phyloP scores from a whole-genome alignment of 2,797 vertebrate genomes.

The Poecilia picta region DNA sequence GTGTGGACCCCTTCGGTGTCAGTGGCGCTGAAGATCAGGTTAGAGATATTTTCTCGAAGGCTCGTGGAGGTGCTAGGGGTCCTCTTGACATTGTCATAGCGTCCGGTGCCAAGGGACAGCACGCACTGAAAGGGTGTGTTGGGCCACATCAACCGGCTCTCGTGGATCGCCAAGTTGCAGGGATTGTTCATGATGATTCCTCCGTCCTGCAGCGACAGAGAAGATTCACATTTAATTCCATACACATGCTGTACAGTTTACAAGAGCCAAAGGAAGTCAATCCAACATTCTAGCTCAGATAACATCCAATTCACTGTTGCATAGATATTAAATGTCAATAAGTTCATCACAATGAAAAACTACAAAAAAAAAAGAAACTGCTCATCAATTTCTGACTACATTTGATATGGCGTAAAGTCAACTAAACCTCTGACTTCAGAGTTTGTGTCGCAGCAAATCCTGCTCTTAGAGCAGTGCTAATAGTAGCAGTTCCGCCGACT shows the following conservation, averaged over 20 bases:
- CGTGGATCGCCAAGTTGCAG: constrained; percentile 80
- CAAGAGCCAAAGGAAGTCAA: not conserved
- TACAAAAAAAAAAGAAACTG: not conserved
- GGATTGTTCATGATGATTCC: constrained; percentile 82
- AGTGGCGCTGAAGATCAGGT: constrained; percentile 81
- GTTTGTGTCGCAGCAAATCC: too few relatives aligned
- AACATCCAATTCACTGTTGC: not conserved
- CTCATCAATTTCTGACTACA: not conserved
- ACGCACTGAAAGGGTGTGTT: constrained; percentile 81
- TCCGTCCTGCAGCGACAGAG: constrained; percentile 71
- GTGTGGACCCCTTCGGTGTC: constrained; percentile 85
- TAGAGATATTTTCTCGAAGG: constrained; percentile 81
- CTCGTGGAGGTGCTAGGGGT: constrained; percentile 80
- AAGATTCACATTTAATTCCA: not conserved
- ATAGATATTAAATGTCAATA: not conserved
- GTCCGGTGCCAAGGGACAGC: constrained; percentile 81
- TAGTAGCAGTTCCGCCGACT: too few relatives aligned
- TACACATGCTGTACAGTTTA: not conserved
- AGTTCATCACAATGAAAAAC: not conserved
- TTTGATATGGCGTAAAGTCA: not conserved
- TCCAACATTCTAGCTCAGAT: not conserved
- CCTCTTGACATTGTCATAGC: constrained; percentile 74
- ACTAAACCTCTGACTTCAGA: too few relatives aligned
- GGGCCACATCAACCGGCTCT: constrained; percentile 81
- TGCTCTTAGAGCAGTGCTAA: too few relatives aligned